Base-by-base conservation (phyloP, 1,140 invertebrate genomes). In the Orchesella cincta region DNA sequence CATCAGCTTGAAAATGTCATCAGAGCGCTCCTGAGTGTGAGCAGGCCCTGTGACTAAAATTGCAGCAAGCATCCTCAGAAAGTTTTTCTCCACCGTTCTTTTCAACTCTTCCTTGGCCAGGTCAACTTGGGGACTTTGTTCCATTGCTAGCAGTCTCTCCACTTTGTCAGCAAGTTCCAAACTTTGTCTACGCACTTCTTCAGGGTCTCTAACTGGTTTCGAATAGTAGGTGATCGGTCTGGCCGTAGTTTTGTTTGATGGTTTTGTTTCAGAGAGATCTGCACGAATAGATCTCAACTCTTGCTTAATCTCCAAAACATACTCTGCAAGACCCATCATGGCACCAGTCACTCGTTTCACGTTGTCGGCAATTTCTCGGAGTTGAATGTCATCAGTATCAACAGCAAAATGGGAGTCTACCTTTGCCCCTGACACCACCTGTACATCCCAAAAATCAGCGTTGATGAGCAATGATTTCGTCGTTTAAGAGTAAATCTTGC, bases 1-100 rank as follows among this genome's bases (percentile, higher is more conserved):
- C 81, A 82, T 82, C 5, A 82, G 34, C 79, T 79, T 78, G 3
- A 82, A 79, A 31, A 82, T 80, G 20, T 79, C 81, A 29, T 77
- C 67, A n/a, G 76, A 75, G 23, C 74, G 74, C n/a, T 76, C 51
- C 70, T 82, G 81, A 1, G 70, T 76, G 0, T 75, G 73, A 2
- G 71, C 51, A 28, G 81, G 81, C 5, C 81, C 81, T 2, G 79
- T 79, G 0, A 80, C 52, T 14, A 82, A 67, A 57, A 82, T 75
- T 51, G 79, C 81, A n/a, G 78, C 78, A 26, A 81, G 26, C 73
- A 78, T 78, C 73, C 71, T 76, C 28, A 82, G 14, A 67, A 82
- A 80, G 46, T 82, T 82, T 20, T 62, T 79, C 57, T 80, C 76
- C 18, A 82, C 78, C 28, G 67, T 64, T 35, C 73, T 57, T 29